Conservation (phyloP, 2,797 vertebrate genomes). For the Glyptemys insculpta region DNA sequence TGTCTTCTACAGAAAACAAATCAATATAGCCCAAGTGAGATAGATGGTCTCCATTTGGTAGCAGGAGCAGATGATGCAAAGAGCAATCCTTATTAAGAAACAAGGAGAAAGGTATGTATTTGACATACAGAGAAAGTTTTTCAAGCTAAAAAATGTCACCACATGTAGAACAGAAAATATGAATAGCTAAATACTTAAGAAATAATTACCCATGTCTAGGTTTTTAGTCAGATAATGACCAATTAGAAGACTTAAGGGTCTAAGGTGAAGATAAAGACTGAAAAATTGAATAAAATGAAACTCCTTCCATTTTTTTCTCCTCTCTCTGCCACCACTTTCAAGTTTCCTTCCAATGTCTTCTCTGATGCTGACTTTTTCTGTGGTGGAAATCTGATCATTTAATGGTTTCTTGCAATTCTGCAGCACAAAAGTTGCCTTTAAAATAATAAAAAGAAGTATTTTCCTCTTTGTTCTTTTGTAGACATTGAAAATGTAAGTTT, state of each 20-base stretch:
- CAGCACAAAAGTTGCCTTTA: background rate
- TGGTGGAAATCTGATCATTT: slow-evolving; percentile 17
- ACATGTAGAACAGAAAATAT: background rate
- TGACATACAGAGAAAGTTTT: background rate
- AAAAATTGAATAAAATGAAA: slow-evolving; percentile 37
- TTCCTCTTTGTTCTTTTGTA: background rate
- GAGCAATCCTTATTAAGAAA: slow-evolving; percentile 40
- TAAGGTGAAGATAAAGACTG: background rate
- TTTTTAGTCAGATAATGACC: background rate
- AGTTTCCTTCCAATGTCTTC: slow-evolving; percentile 1
- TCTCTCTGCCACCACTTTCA: background rate
- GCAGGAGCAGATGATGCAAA: slow-evolving; percentile 22
- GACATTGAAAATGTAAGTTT: background rate
- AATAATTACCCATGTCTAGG: background rate
- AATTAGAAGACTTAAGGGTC: background rate
- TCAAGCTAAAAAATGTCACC: background rate
- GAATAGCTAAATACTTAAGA: slow-evolving; percentile 1
- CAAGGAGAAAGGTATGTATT: slow-evolving; percentile 20
- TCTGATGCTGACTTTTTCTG: background rate
- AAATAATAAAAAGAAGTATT: background rate
- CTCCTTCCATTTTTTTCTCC: slow-evolving; percentile 28
- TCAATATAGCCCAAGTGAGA: slow-evolving; percentile 32
- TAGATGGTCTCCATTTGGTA: slow-evolving; percentile 10
- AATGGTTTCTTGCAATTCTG: background rate
- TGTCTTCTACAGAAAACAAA: slow-evolving; percentile 29